Evolutionary conservation across 2,797 vertebrate genomes (phyloP), one percentile per base, ranked within the genome.

Genomic region (Artibeus lituratus): DNA sequence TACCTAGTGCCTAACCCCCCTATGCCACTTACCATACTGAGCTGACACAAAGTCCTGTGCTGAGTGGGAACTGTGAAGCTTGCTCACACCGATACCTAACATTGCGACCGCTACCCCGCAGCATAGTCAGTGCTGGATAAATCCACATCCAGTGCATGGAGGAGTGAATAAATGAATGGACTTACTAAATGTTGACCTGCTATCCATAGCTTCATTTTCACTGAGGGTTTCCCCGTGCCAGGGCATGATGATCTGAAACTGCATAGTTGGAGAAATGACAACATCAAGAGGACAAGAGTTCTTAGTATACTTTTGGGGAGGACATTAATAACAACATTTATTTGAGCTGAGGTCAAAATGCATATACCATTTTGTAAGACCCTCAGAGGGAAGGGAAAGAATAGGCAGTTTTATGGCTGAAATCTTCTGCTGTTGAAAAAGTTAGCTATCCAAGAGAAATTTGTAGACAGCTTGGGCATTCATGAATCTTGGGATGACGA

Each of bases 261-360:
- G 19, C 11, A 35, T 84, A 82, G 24, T 86, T 83, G 37, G 37
- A 93, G 24, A 86, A 92, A 94, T 72, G 29, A 78, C 22, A 44
- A 59, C 0, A 24, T 81, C 35, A 78, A 69, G 19, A 70, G n/a
- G 37, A 21, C 15, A 67, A 77, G 77, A 73, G 19, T 72, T 72
- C 53, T 72, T 32, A 90, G 4, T 35, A 47, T 5, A 29, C 44
- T 39, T 90, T 90, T 77, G 39, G 26, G 90, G 49, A 93, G 19
- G 4, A 29, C 83, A 49, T 73, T 15, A 3, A 14, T 29, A 37
- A 77, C 19, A 19, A 15, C 5, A 2, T 78, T 92, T 84, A 51
- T 11, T 7, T 91, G 65, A 96, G 19, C 9, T 78, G 65, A 95
- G 95, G 16, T 24, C 37, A 90, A 51, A 44, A 86, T 83, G 10